Conservation (phyloP, 2,797 vertebrate species). For the Salarias fasciatus region DNA sequence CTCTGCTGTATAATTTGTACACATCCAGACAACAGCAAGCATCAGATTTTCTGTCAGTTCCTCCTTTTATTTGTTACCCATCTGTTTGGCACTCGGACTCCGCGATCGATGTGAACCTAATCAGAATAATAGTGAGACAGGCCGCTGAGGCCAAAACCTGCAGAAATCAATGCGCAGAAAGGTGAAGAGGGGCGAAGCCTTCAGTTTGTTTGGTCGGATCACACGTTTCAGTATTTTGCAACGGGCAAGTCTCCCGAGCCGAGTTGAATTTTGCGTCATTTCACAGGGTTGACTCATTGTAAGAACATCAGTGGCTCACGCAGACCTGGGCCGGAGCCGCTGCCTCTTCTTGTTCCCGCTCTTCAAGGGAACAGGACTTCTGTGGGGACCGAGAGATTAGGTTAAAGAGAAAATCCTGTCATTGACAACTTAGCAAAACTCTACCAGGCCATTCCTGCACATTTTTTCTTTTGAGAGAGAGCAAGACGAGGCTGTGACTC, state of each 20-base stretch:
- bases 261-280: constrained; percentile 5
- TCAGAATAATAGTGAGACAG: not conserved
- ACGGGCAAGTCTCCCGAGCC: not conserved
- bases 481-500: constrained; percentile 28
- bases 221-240: not conserved
- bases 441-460: constrained; percentile 29
- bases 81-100: not conserved
- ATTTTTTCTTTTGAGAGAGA: constrained; percentile 16
- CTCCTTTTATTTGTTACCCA: not conserved
- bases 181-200: constrained; percentile 5
- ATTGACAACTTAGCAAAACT: constrained; percentile 49
- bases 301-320: constrained; percentile 19
- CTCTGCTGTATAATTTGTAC: too few relatives aligned
- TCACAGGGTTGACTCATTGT: constrained; percentile 15
- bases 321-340: constrained; percentile 13
- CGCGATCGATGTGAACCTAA: constrained; percentile 4
- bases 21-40: too few relatives aligned
- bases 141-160: not conserved
- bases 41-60: not conserved
- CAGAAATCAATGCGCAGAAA: not conserved
- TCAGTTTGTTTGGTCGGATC: constrained; percentile 1
- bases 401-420: constrained; percentile 47
- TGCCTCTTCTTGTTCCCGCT: not conserved
- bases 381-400: constrained; percentile 39
- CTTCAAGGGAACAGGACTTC: constrained; percentile 28